phyloP scores from a whole-genome alignment of 2,888 invertebrate genomes.

The Limnephilus auricula region DNA sequence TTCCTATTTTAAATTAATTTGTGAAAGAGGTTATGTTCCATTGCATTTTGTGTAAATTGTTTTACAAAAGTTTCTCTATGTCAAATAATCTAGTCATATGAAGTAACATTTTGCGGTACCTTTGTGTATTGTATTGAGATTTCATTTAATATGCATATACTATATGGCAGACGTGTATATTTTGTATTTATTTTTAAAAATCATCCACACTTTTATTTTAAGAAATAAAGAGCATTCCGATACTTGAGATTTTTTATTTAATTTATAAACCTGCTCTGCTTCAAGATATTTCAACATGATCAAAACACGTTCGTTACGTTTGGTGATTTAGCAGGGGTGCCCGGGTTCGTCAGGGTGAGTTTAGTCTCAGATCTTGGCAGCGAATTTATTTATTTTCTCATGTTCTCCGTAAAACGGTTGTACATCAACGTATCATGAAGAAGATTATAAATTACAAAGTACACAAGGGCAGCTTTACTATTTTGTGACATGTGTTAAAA shows the following conservation, averaged over 20 bases:
- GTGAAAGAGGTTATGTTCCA: conserved; percentile 35
- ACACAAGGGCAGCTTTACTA: no score
- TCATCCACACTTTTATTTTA: conserved; percentile 63
- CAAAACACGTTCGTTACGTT: no score
- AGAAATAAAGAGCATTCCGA: conserved; percentile 66
- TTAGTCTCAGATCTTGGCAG: no score
- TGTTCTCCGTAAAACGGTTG: no score
- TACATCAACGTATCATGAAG: no score
- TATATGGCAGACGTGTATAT: conserved; percentile 54
- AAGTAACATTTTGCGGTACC: conserved; percentile 2
- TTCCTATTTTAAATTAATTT: conserved; percentile 61
- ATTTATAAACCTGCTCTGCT: not conserved
- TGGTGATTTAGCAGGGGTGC: no score
- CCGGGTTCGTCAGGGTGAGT: no score
- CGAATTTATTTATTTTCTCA: no score
- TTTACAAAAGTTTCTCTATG: conserved; percentile 20
- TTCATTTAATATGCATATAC: conserved; percentile 29
- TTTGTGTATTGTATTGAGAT: conserved; percentile 18
- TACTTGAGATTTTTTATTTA: conserved; percentile 33
- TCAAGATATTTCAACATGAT: no score
- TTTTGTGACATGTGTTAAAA: no score
- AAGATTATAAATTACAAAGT: no score
- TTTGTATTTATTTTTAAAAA: conserved; percentile 61
- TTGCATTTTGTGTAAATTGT: conserved; percentile 31
- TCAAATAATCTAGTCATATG: conserved; percentile 33